Evolutionary conservation across 2,797 vertebrate genomes (phyloP).

Genomic region (Argyrosomus regius): DNA sequence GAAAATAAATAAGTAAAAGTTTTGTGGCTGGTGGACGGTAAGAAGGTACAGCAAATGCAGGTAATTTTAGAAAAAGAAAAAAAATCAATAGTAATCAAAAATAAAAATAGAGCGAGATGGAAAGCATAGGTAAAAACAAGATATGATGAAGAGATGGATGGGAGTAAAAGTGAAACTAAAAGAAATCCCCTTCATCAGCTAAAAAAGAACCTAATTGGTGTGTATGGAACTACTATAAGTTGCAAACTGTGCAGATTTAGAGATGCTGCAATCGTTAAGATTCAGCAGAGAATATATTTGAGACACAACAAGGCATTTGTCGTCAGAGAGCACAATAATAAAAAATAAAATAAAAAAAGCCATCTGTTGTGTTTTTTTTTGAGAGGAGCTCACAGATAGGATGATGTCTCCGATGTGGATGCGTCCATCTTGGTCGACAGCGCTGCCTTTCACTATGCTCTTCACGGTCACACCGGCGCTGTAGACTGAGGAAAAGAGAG

Average conservation of each 20-base stretch:
- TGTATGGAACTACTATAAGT: constrained; percentile 36
- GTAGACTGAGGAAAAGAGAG: constrained; percentile 73
- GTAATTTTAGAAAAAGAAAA: constrained; percentile 13
- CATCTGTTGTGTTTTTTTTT: constrained; percentile 41
- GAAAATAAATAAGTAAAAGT: neutral
- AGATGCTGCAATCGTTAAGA: constrained; percentile 50
- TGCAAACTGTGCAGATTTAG: constrained; percentile 54
- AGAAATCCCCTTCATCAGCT: constrained; percentile 62
- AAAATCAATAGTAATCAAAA: constrained; percentile 53
- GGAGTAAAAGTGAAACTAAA: constrained; percentile 23
- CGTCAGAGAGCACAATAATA: constrained; percentile 25
- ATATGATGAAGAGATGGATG: constrained; percentile 37
- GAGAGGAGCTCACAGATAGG: constrained; percentile 88
- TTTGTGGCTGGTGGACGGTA: neutral
- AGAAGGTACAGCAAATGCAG: neutral
- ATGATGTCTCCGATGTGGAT: constrained; percentile 94
- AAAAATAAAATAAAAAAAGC: constrained; percentile 13
- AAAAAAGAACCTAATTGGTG: constrained; percentile 48
- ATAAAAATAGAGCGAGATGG: constrained; percentile 7
- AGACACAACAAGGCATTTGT: constrained; percentile 49
- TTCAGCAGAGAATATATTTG: constrained; percentile 45
- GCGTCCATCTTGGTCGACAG: constrained; percentile 92
- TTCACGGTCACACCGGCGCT: constrained; percentile 94
- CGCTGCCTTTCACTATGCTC: constrained; percentile 93
- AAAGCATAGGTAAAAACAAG: constrained; percentile 17